These are phyloP conservation scores for Volucella zonaria DNA, from an alignment of 2,888 invertebrate genomes.

Conservation along the genomic window DNA sequence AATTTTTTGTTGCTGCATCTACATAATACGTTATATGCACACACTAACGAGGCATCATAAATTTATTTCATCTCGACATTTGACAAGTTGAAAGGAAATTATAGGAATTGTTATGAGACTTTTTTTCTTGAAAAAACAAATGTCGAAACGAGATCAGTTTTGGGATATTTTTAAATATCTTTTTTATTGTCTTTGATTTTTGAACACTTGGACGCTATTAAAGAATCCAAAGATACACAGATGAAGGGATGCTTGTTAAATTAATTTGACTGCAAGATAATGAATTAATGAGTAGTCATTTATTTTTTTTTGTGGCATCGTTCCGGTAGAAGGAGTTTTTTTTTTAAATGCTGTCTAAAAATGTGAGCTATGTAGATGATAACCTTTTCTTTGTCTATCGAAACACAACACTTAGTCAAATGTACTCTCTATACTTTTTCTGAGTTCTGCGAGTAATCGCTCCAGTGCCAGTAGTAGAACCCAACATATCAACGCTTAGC, in stretches of 20 bases:
- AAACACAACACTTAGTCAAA: too few relatives aligned
- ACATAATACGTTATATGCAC: neutral
- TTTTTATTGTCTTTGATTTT: constrained; percentile 38
- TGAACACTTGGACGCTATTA: constrained; percentile 63
- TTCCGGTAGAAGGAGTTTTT: neutral
- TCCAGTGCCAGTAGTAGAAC: too few relatives aligned
- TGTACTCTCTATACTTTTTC: too few relatives aligned
- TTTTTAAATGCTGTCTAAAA: neutral
- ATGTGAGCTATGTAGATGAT: too few relatives aligned
- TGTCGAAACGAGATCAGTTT: constrained; percentile 37
- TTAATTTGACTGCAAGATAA: constrained; percentile 42
- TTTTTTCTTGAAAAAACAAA: neutral
- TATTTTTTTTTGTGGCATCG: constrained; percentile 6
- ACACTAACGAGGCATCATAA: constrained; percentile 72
- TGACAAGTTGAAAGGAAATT: constrained; percentile 73
- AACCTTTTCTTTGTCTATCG: too few relatives aligned
- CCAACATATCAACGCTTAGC: too few relatives aligned
- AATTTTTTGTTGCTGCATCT: constrained; percentile 41
- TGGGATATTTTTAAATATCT: constrained; percentile 60
- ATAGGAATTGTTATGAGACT: constrained; percentile 59
- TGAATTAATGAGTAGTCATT: constrained; percentile 33
- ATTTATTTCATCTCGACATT: constrained; percentile 67
- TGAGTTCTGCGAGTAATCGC: too few relatives aligned
- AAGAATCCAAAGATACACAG: neutral
- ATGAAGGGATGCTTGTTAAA: constrained; percentile 4